Evolutionary conservation across 2,888 invertebrate species (phyloP).

Genomic region (Geotrupes spiniger): DNA sequence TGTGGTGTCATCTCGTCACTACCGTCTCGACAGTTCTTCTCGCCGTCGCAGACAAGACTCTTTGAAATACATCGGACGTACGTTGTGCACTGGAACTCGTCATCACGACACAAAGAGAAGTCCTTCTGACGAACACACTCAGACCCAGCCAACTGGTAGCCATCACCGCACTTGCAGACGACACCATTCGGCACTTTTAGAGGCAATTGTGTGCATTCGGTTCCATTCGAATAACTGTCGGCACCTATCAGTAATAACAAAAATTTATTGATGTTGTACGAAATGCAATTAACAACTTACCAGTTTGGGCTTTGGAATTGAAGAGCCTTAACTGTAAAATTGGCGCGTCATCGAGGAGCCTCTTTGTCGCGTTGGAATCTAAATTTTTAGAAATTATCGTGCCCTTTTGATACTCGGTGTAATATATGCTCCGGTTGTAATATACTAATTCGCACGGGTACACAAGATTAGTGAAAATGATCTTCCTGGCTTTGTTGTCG

Average conservation of each 20-base stretch:
- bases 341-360: slow-evolving; percentile 57
- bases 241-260: slow-evolving; percentile 35
- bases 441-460: slow-evolving; percentile 66
- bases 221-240: slow-evolving; percentile 46
- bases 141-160: slow-evolving; percentile 48
- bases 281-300: too few relatives aligned
- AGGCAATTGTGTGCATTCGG: slow-evolving; percentile 68
- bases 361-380: slow-evolving; percentile 46
- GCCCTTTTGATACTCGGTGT: slow-evolving; percentile 69
- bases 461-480: slow-evolving; percentile 24
- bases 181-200: slow-evolving; percentile 59
- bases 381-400: slow-evolving; percentile 55
- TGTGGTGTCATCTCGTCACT: slow-evolving; percentile 9
- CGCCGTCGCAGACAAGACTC: slow-evolving; percentile 64
- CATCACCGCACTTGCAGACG: slow-evolving; percentile 62
- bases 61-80: slow-evolving; percentile 63
- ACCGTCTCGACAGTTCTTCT: slow-evolving; percentile 59
- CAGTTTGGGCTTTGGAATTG: slow-evolving; percentile 57
- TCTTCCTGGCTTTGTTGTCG: slow-evolving; percentile 54
- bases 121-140: slow-evolving; percentile 6
- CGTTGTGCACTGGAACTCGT: slow-evolving; percentile 40
- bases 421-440: slow-evolving; percentile 62
- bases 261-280: too few relatives aligned
- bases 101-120: neutral
- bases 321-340: slow-evolving; percentile 68